Evolutionary conservation across 2,797 vertebrate species (phyloP).

Genomic region (Pelochelys cantorii): DNA sequence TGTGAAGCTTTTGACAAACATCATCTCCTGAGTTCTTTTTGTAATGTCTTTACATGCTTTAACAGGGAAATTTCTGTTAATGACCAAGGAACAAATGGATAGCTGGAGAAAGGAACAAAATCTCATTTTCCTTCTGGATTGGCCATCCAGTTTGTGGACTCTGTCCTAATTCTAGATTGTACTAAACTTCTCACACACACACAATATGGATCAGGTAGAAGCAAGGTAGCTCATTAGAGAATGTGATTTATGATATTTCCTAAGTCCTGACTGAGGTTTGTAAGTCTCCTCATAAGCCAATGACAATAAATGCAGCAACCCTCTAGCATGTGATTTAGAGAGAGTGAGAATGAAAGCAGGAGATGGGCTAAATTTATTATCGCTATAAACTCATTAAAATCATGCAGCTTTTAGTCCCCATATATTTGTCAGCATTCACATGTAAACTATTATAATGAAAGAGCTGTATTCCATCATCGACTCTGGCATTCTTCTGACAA

Average conservation of each 20-base stretch:
- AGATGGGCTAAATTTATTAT: neutral
- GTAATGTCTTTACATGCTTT: neutral
- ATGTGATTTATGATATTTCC: fast-evolving
- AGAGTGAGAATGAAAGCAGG: neutral
- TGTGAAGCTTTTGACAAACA: neutral
- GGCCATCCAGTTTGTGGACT: neutral
- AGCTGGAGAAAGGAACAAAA: no score
- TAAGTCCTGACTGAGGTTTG: neutral
- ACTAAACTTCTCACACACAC: neutral
- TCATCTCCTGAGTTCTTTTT: neutral
- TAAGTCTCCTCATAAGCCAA: neutral
- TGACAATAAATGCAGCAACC: neutral
- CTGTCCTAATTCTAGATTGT: neutral
- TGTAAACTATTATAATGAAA: neutral
- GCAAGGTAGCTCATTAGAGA: neutral
- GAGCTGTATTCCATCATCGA: neutral
- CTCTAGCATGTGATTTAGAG: fast-evolving
- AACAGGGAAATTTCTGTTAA: neutral
- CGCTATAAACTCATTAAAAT: neutral
- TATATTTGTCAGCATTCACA: neutral
- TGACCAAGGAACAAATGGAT: neutral
- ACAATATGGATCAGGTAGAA: fast-evolving
- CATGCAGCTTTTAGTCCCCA: neutral
- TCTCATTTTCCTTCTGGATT: neutral
- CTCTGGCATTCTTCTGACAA: neutral